A percentile compares a stretch with the other conserved stretches of the same genome.
Evolutionary conservation across 2,888 invertebrate species (phyloP).

Genomic region (Helobdella robusta): DNA sequence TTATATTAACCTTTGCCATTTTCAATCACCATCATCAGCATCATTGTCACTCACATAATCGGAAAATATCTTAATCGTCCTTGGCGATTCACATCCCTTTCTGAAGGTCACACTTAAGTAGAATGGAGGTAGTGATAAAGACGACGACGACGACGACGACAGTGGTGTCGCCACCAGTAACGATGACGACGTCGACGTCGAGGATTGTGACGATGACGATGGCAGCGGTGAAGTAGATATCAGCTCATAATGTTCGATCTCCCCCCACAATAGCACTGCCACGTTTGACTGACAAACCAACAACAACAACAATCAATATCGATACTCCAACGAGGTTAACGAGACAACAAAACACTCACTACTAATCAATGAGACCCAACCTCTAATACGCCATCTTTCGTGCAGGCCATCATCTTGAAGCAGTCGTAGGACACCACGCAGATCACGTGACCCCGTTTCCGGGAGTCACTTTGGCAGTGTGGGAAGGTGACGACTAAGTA

Average conservation of each 20-base stretch:
- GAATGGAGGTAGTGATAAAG: no score
- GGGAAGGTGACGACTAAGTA: constrained; percentile 88
- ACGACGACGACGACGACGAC: no score
- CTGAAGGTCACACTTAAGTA: no score
- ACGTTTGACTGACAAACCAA: neutral
- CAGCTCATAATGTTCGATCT: neutral
- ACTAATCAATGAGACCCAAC: constrained; percentile 40
- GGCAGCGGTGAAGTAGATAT: no score
- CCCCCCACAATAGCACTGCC: constrained; percentile 4
- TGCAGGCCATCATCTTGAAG: constrained; percentile 72
- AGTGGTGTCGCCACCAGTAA: no score
- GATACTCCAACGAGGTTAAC: neutral
- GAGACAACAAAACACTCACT: neutral
- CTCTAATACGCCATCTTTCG: constrained; percentile 68
- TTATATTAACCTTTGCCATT: no score
- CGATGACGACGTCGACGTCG: no score
- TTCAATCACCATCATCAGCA: neutral
- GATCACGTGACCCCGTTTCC: constrained; percentile 72
- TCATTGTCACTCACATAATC: neutral
- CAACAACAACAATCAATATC: neutral
- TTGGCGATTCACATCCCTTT: no score
- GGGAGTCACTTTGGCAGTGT: constrained; percentile 80
- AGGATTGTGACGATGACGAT: no score
- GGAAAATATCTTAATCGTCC: no score
- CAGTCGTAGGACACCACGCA: constrained; percentile 61